Conservation (phyloP, 1,140 invertebrate genomes). For the Teleopsis dalmanni region DNA sequence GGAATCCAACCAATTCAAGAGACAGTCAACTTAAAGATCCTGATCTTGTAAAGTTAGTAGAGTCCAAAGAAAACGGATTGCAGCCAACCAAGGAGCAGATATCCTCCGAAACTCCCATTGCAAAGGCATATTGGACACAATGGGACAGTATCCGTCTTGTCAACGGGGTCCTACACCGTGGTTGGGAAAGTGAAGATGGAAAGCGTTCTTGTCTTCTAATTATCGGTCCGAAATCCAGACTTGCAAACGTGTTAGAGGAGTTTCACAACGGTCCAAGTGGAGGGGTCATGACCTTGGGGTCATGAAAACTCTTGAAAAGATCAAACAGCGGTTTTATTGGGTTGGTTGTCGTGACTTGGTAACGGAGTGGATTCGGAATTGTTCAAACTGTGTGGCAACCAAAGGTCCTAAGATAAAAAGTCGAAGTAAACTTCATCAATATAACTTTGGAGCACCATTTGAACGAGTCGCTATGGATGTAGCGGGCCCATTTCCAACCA, state of each 20-base stretch:
- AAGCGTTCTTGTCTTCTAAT: neutral
- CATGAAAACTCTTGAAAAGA: slow-evolving; percentile 14
- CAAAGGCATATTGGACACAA: neutral
- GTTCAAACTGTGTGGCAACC: slow-evolving; percentile 15
- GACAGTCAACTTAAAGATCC: neutral
- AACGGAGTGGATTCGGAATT: slow-evolving; percentile 20
- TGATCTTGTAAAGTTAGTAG: neutral
- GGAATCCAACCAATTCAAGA: neutral
- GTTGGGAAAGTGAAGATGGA: neutral
- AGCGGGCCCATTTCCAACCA: slow-evolving; percentile 30
- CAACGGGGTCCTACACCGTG: neutral
- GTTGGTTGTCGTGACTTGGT: slow-evolving; percentile 19
- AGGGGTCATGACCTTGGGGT: slow-evolving; percentile 18
- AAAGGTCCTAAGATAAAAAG: slow-evolving; percentile 17
- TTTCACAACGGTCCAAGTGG: slow-evolving; percentile 14
- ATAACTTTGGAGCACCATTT: slow-evolving; percentile 18
- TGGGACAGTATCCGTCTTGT: neutral
- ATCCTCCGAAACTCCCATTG: neutral
- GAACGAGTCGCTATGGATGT: slow-evolving; percentile 34
- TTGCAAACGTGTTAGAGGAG: neutral
- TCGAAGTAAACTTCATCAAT: slow-evolving; percentile 13
- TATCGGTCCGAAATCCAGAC: neutral
- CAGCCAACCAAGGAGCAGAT: neutral
- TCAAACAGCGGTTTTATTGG: slow-evolving; percentile 18
- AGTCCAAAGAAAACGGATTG: neutral